Evolutionary conservation across 2,888 invertebrate genomes (phyloP).

Genomic region (Ennomos erosarius): DNA sequence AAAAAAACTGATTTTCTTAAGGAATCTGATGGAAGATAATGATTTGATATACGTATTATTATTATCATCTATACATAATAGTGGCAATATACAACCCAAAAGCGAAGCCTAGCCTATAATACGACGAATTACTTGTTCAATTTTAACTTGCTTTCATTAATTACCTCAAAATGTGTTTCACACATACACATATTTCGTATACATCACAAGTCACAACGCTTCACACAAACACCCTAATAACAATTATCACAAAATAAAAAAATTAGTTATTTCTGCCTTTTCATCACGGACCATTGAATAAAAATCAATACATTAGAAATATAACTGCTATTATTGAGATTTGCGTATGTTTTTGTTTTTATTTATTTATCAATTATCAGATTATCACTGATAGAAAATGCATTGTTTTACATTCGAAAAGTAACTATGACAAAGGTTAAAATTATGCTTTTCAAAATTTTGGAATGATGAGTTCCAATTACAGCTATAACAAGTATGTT

Average conservation of each 20-base stretch:
- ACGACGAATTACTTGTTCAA: not conserved
- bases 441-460: not conserved
- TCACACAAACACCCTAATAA: conserved; percentile 4
- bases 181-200: conserved; percentile 21
- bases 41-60: not conserved
- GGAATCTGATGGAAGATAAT: not conserved
- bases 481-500: not conserved
- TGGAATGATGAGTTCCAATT: not conserved
- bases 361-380: too few species aligned
- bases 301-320: not conserved
- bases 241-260: conserved; percentile 8
- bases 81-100: conserved; percentile 6
- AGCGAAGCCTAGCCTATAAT: not conserved
- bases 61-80: not conserved
- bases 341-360: not conserved
- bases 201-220: conserved; percentile 9
- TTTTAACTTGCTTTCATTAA: not conserved
- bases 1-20: not conserved
- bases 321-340: not conserved
- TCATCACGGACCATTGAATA: conserved; percentile 10
- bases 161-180: conserved; percentile 9
- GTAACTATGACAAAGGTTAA: too few species aligned
- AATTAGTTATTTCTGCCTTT: conserved; percentile 10
- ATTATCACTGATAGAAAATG: too few species aligned
- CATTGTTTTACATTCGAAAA: too few species aligned